phyloP scores from a whole-genome alignment of 2,797 vertebrate genomes.

The Schizopygopsis malacanthus region DNA sequence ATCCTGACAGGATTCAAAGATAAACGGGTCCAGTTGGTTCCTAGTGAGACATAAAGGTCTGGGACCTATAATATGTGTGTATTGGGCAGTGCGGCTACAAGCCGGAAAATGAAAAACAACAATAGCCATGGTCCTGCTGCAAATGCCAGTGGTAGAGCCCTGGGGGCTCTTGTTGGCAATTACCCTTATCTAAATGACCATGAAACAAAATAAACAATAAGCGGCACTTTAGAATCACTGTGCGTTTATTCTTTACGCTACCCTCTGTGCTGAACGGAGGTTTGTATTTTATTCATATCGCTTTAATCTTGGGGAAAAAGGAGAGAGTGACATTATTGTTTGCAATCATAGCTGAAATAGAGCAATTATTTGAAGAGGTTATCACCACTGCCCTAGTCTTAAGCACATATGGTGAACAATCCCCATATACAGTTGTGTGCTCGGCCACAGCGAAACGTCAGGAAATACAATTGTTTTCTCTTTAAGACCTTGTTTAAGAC shows the following conservation, averaged over 20 bases:
- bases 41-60: conserved; percentile 2
- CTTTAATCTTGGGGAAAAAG: conserved; percentile 14
- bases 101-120: conserved; percentile 4
- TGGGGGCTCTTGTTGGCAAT: conserved; percentile 45
- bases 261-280: conserved; percentile 29
- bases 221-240: conserved; percentile 14
- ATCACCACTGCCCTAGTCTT: conserved; percentile 30
- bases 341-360: conserved; percentile 44
- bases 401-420: conserved; percentile 16
- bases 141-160: conserved; percentile 37
- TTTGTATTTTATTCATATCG: conserved; percentile 47
- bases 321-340: conserved; percentile 34
- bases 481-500: conserved; percentile 6
- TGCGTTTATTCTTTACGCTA: conserved; percentile 16
- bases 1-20: conserved; percentile 1
- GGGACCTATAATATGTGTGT: background rate
- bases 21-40: background rate
- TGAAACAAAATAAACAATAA: conserved; percentile 50
- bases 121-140: conserved; percentile 17
- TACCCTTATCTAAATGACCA: conserved; percentile 52
- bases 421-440: background rate
- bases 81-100: background rate
- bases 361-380: conserved; percentile 49
- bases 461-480: background rate
- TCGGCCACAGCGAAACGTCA: background rate